phyloP scores from a whole-genome alignment of 2,797 vertebrate species.

The Tapera naevia region DNA sequence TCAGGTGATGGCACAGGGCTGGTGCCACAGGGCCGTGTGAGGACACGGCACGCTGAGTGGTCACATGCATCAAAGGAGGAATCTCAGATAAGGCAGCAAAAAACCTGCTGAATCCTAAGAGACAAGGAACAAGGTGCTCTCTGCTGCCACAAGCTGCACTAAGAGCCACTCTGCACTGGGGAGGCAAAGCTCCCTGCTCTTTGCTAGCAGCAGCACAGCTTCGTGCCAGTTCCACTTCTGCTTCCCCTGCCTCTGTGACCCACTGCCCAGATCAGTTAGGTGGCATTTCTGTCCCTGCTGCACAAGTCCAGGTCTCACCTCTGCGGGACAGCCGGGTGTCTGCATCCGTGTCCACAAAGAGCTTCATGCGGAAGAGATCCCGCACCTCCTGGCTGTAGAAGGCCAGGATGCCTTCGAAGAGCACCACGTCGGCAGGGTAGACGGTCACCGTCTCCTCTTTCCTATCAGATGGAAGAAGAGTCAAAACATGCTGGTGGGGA shows the following conservation, averaged over 20 bases:
- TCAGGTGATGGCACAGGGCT: not conserved
- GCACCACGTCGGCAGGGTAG: slow-evolving; percentile 94
- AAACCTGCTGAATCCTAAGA: not conserved
- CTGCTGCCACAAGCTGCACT: not conserved
- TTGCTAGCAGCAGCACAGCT: not conserved
- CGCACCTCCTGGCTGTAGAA: slow-evolving; percentile 96
- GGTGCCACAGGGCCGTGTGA: not conserved
- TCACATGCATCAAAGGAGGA: not conserved
- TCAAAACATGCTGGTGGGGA: not conserved
- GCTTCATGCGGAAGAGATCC: slow-evolving; percentile 97
- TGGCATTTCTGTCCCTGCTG: not conserved
- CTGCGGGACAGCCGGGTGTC: slow-evolving; percentile 94
- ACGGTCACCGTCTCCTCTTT: slow-evolving; percentile 93
- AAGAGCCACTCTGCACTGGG: not conserved
- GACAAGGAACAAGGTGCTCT: not conserved
- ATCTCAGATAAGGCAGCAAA: slow-evolving; percentile 3
- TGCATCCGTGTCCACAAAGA: slow-evolving; percentile 96
- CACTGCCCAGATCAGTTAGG: not conserved
- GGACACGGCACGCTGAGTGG: not conserved
- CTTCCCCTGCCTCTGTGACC: not conserved
- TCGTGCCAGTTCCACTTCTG: not conserved
- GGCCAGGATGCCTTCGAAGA: slow-evolving; percentile 96
- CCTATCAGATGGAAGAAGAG: slow-evolving; percentile 70
- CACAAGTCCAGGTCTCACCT: slow-evolving; percentile 72
- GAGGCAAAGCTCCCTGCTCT: not conserved